Percentiles rank a stretch among this genome's conserved stretches.
phyloP scores from a whole-genome alignment of 2,888 invertebrate species.

The Callosobruchus maculatus region DNA sequence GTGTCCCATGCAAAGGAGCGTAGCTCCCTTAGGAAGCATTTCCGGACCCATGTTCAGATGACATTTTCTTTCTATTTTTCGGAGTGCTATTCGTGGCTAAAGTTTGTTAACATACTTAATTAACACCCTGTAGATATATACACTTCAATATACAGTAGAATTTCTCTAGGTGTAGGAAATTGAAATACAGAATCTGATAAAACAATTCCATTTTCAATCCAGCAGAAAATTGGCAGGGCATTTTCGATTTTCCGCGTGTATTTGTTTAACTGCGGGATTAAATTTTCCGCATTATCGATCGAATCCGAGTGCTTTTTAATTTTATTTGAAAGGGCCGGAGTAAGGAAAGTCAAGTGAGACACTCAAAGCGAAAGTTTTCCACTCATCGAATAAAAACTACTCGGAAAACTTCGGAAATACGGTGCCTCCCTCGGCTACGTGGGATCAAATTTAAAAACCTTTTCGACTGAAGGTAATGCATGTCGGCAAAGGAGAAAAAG shows the following conservation, averaged over 20 bases:
- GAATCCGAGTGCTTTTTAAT: conserved; percentile 11
- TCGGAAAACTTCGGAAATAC: not conserved
- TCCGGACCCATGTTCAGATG: too few relatives aligned
- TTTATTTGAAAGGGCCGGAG: conserved; percentile 12
- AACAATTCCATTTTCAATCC: not conserved
- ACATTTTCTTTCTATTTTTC: too few relatives aligned
- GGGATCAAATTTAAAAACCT: not conserved
- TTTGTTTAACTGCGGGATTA: conserved; percentile 14
- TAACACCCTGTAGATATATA: too few relatives aligned
- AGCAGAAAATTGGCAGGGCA: not conserved
- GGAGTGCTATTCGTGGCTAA: too few relatives aligned
- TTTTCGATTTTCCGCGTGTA: not conserved
- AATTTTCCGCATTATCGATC: conserved; percentile 11
- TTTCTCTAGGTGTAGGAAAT: not conserved
- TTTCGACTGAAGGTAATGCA: not conserved
- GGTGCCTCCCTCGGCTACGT: not conserved
- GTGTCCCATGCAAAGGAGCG: too few relatives aligned
- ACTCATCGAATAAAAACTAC: conserved; percentile 28
- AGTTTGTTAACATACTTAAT: too few relatives aligned
- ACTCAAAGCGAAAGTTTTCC: conserved; percentile 26
- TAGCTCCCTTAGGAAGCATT: too few relatives aligned
- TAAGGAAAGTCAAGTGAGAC: conserved; percentile 15
- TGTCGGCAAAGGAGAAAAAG: not conserved
- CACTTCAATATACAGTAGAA: not conserved
- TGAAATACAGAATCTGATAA: not conserved